phyloP scores from a whole-genome alignment of 1,140 invertebrate genomes.

The Leucophenga varia region DNA sequence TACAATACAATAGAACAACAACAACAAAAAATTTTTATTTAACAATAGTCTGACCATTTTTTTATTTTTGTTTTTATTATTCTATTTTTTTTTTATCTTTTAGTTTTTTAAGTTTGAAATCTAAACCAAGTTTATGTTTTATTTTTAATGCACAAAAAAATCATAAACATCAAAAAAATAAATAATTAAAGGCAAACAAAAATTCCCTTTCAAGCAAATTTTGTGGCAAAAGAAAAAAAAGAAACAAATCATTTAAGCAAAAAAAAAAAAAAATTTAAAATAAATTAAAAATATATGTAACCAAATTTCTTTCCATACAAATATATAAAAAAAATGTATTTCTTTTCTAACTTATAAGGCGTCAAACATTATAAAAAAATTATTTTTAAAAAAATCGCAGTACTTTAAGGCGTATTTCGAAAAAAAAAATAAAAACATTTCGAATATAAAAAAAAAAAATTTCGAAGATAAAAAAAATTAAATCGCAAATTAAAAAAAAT shows the following conservation, averaged over 20 bases:
- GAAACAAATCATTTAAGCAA: not conserved
- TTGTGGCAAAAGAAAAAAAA: conserved; percentile 30
- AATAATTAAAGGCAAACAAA: conserved; percentile 19
- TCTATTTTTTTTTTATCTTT: conserved; percentile 10
- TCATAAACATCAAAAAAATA: conserved; percentile 21
- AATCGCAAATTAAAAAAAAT: too few relatives aligned
- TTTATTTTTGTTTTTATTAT: conserved; percentile 12
- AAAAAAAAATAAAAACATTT: too few relatives aligned
- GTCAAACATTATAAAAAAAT: too few relatives aligned
- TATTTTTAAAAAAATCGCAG: too few relatives aligned
- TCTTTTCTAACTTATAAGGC: too few relatives aligned
- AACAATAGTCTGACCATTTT: conserved; percentile 2
- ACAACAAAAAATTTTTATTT: conserved; percentile 7
- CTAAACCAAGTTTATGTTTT: conserved; percentile 34
- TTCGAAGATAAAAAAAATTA: too few relatives aligned
- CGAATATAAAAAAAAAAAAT: too few relatives aligned
- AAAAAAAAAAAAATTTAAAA: conserved; percentile 7
- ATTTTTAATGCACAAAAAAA: conserved; percentile 30
- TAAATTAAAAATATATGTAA: not conserved
- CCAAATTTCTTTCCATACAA: not conserved
- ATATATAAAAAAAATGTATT: conserved; percentile 2
- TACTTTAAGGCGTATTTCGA: too few relatives aligned
- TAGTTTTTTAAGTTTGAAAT: conserved; percentile 15
- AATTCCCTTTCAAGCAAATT: conserved; percentile 36
- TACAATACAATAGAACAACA: conserved; percentile 39